Evolutionary conservation across 2,888 invertebrate species (phyloP).

Genomic region (Troides oblongomaculatus): DNA sequence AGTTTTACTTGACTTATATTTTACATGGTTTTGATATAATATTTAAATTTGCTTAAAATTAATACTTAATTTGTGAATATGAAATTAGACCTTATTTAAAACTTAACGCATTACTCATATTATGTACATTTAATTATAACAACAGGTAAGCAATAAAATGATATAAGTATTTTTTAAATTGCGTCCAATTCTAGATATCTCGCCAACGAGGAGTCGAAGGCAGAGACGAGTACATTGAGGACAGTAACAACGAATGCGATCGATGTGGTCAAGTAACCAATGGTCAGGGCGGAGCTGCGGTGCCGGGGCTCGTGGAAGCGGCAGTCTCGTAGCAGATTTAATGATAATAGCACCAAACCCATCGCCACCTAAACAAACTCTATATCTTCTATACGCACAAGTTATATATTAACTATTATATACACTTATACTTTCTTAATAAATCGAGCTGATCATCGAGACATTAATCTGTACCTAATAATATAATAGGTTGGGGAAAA

Average conservation of each 20-base stretch:
- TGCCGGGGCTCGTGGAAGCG: constrained; percentile 86
- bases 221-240: constrained; percentile 87
- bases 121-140: too few relatives aligned
- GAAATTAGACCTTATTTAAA: too few relatives aligned
- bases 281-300: constrained; percentile 83
- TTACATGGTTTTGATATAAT: too few relatives aligned
- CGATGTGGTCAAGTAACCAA: constrained; percentile 86
- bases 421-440: background rate
- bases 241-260: constrained; percentile 86
- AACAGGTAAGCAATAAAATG: too few relatives aligned
- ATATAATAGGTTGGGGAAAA: too few relatives aligned
- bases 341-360: constrained; percentile 85
- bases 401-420: too few relatives aligned
- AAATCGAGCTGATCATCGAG: background rate
- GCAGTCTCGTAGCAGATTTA: constrained; percentile 88
- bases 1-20: too few relatives aligned
- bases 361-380: constrained; percentile 82
- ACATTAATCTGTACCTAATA: too few relatives aligned
- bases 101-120: too few relatives aligned
- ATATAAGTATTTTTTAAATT: constrained; percentile 3
- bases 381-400: background rate
- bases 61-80: too few relatives aligned
- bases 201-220: constrained; percentile 87
- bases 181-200: constrained; percentile 65
- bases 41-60: too few relatives aligned